These are phyloP conservation scores for Aramus guarauna DNA, from an alignment of 2,113 vertebrate genomes.

Conservation along the genomic window DNA sequence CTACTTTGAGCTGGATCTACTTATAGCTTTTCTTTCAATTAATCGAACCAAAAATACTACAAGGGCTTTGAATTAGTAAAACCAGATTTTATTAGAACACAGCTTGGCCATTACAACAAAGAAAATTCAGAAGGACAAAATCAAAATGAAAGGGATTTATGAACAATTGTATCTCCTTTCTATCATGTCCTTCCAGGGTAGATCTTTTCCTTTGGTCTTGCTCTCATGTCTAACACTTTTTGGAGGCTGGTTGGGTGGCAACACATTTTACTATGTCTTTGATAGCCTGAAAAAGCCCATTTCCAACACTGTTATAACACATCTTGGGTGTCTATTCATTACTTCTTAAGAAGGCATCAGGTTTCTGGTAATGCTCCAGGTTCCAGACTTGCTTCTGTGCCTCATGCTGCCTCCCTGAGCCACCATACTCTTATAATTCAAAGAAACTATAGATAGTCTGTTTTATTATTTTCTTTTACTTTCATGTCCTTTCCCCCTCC, in stretches of 20 bases:
- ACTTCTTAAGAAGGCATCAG: not conserved
- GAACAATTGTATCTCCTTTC: not conserved
- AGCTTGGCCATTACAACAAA: not conserved
- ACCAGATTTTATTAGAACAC: not conserved
- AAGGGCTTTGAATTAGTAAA: not conserved
- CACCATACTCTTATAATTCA: not conserved
- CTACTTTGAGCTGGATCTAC: not conserved
- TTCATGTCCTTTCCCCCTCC: not conserved
- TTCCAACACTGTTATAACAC: not conserved
- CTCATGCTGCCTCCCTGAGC: not conserved
- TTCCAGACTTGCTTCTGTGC: not conserved
- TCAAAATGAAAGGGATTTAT: not conserved
- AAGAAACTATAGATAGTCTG: not conserved
- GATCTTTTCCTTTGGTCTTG: not conserved
- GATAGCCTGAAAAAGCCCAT: not conserved
- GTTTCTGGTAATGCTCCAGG: not conserved
- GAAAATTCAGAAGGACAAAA: not conserved
- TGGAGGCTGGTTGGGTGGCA: not conserved
- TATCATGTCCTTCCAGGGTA: not conserved
- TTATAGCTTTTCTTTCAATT: not conserved
- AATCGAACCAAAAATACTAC: not conserved
- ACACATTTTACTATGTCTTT: not conserved
- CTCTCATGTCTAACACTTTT: not conserved
- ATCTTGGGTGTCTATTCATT: not conserved
- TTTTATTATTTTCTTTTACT: not conserved